Base-by-base conservation (phyloP, 2,888 invertebrate species). In the Eutolmus rufibarbis region DNA sequence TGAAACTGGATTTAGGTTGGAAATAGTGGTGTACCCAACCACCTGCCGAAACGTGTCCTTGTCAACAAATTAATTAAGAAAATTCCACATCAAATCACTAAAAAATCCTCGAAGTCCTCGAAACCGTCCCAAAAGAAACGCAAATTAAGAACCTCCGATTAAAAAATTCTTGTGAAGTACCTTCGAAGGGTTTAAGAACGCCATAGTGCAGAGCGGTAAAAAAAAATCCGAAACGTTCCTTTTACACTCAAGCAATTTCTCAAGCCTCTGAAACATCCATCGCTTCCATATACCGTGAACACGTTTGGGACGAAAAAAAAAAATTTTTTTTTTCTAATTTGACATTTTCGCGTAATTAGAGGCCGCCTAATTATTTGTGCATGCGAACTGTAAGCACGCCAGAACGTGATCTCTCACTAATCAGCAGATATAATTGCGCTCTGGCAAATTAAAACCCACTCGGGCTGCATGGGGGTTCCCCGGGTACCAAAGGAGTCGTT, bases 401-500 rank as follows among this genome's bases (percentile, higher is more conserved):
- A 74, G 86, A 85, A 88, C 89, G 89, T 89, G 89, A 88, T 89
- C 79, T 89, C 79, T 84, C 88, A 89, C 89, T 89, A 89, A 89
- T 89, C 89, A 89, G 89, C 88, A 89, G 85, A 87, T 89, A 88
- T 89, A 89, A 89, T 89, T 89, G 87, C 87, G 66, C 84, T 84
- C 78, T 78, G 56, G 78, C 76, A 87, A 86, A 87, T 87, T 87
- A 88, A 82, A 88, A 82, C 74, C 74, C 37, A 82, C 66, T 82
- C 51, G 51, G 51, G 31, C 43, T 43, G 46, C 23, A 31, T 51
- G 66, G 28, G 66, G 43, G 37, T 23, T 23, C 51, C 40, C 57
- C 56, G 37, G 57, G 78, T 23, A 43, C n/a, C 7, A 14, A 12
- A 23, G 37, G n/a, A 66, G 23, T 19, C 66, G 28, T n/a, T 28